Evolutionary conservation across 2,113 vertebrate species (phyloP).

Genomic region (Porphyrio hochstetteri): DNA sequence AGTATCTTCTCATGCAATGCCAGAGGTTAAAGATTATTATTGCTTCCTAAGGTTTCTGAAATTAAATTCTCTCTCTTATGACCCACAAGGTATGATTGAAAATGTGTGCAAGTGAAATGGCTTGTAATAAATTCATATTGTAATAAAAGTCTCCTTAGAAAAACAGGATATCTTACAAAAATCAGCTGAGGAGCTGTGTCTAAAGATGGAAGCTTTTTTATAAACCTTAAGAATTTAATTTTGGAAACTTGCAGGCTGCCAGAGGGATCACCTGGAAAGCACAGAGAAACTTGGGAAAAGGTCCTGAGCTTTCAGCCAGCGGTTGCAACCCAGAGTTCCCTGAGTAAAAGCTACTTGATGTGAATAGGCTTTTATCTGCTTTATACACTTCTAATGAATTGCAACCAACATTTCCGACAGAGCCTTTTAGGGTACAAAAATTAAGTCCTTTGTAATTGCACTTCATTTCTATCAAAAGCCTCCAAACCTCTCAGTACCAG

Average conservation of each 20-base stretch:
- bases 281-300: neutral
- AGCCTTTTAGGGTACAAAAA: neutral
- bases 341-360: neutral
- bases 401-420: constrained; percentile 12
- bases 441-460: neutral
- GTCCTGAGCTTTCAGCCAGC: neutral
- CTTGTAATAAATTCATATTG: constrained; percentile 24
- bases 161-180: neutral
- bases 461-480: neutral
- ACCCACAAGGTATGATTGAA: constrained; percentile 21
- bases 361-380: neutral
- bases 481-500: neutral
- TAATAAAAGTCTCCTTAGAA: constrained; percentile 25
- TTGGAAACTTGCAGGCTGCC: neutral
- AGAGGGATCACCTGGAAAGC: neutral
- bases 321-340: neutral
- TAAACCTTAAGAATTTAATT: neutral
- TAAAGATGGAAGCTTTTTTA: neutral
- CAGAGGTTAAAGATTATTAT: constrained; percentile 59
- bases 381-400: neutral
- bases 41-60: constrained; percentile 30
- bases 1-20: neutral
- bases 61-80: constrained; percentile 41
- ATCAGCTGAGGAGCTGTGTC: neutral
- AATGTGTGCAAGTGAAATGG: neutral